Evolutionary conservation across 1,140 invertebrate species (phyloP).

Genomic region (Leptinotarsa undecemlineata): DNA sequence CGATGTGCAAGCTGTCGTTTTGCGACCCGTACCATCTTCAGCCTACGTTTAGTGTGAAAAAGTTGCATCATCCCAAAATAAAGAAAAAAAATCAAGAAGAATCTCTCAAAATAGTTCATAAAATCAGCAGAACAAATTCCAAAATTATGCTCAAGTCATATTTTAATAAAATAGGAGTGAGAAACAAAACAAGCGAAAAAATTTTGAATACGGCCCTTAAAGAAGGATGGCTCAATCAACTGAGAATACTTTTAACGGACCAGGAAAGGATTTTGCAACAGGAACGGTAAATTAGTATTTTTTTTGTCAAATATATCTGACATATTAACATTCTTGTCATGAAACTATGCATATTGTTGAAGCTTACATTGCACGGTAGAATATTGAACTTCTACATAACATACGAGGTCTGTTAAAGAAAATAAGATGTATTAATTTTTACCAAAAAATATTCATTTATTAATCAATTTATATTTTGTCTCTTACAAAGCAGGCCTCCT

Average conservation of each 20-base stretch:
- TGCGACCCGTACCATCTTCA: background rate
- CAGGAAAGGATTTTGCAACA: conserved; percentile 52
- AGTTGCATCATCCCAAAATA: conserved; percentile 22
- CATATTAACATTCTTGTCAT: too few relatives aligned
- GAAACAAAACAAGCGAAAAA: conserved; percentile 16
- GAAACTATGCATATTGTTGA: too few relatives aligned
- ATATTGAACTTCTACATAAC: too few relatives aligned
- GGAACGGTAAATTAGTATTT: conserved; percentile 41
- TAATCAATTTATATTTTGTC: too few relatives aligned
- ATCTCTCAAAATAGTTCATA: conserved; percentile 42
- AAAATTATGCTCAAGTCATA: conserved; percentile 44
- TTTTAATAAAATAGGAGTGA: conserved; percentile 34
- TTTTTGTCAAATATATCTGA: too few relatives aligned
- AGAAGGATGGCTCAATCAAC: conserved; percentile 48
- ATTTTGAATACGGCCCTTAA: conserved; percentile 39
- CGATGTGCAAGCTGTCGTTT: background rate
- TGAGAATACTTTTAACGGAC: conserved; percentile 45
- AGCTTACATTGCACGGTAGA: too few relatives aligned
- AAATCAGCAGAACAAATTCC: conserved; percentile 38
- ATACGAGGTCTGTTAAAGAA: too few relatives aligned
- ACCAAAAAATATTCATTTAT: too few relatives aligned
- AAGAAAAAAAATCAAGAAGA: conserved; percentile 32
- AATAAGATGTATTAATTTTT: too few relatives aligned
- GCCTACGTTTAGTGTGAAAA: conserved; percentile 31
- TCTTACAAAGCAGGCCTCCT: too few relatives aligned